A percentile compares a stretch with the other conserved stretches of the same genome.
phyloP scores from a whole-genome alignment of 2,888 invertebrate species.

The Drosophila nr. perissopoda region DNA sequence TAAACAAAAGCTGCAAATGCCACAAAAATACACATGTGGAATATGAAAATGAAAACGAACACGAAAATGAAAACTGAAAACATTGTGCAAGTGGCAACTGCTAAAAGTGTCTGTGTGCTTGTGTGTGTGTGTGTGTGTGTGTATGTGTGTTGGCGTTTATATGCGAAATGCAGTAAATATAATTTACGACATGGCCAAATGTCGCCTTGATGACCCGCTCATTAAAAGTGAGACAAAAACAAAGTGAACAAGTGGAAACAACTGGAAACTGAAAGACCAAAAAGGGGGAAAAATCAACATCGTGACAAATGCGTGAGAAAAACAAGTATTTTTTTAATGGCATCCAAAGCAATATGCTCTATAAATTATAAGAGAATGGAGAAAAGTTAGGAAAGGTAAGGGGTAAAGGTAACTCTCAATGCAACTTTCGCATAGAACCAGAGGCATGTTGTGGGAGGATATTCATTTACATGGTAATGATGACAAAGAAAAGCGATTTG shows the following conservation, averaged over 20 bases:
- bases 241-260: conserved; percentile 16
- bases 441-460: neutral
- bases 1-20: conserved; percentile 40
- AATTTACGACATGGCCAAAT: conserved; percentile 72
- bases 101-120: conserved; percentile 10
- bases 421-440: conserved; percentile 8
- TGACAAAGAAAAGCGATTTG: neutral
- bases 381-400: conserved; percentile 18
- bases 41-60: conserved; percentile 51
- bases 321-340: conserved; percentile 22
- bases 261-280: conserved; percentile 34
- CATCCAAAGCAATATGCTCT: conserved; percentile 33
- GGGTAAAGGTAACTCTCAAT: conserved; percentile 10
- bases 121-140: conserved; percentile 8
- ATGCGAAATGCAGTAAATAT: conserved; percentile 68
- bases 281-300: conserved; percentile 37
- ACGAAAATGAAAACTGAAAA: conserved; percentile 49
- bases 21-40: conserved; percentile 54
- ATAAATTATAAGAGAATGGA: conserved; percentile 14
- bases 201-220: conserved; percentile 72
- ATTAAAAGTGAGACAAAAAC: conserved; percentile 57
- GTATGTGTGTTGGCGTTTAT: conserved; percentile 25
- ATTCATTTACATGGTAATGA: neutral
- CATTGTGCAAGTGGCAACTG: conserved; percentile 64
- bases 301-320: conserved; percentile 77